Evolutionary conservation across 1,140 invertebrate genomes (phyloP), one percentile per base, ranked within the genome.

Genomic region (Drosophila pectinifera): DNA sequence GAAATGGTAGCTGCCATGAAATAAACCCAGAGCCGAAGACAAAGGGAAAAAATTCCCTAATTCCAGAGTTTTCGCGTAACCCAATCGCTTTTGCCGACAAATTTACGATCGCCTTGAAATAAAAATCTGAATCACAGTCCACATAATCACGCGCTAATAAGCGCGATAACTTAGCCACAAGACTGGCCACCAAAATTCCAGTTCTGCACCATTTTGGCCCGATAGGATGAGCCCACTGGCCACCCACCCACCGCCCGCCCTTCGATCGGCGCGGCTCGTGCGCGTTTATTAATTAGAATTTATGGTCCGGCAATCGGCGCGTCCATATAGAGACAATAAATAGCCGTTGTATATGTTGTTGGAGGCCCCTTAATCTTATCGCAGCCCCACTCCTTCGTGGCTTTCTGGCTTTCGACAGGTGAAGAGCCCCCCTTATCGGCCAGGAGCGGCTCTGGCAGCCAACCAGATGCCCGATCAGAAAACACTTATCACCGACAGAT

Each of bases 231-330:
- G 65, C 54, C 26, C 41, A 45, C 34, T 34, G 31, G 0, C 26
- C 38, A 11, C 5, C n/a, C 8, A 3, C 69, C 80, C 68, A 26
- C 53, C 45, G 36, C n/a, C 16, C 20, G 41, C 28, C 56, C 61
- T 73, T 78, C 75, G 57, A 39, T 48, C 43, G 36, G 36, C 36
- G 10, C 46, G 28, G 51, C 45, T 56, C 75, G 58, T 41, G 51
- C 56, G 65, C 67, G 76, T 65, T 88, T 88, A 83, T 88, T 88
- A 88, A 88, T 88, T 88, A 83, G 84, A 88, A 88, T 88, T 88
- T 88, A 88, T 89, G 56, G 49, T 57, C 54, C 55, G 73, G 22
- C 78, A 65, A 69, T 73, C 63, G 72, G 31, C 42, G 63, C 58
- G 39, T 73, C 64, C 64, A 74, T 57, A 61, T 64, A 77, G 54